A percentile compares a stretch with the other conserved stretches of the same genome.
phyloP scores from a whole-genome alignment of 2,113 vertebrate genomes.

The Pristiophorus japonicus region DNA sequence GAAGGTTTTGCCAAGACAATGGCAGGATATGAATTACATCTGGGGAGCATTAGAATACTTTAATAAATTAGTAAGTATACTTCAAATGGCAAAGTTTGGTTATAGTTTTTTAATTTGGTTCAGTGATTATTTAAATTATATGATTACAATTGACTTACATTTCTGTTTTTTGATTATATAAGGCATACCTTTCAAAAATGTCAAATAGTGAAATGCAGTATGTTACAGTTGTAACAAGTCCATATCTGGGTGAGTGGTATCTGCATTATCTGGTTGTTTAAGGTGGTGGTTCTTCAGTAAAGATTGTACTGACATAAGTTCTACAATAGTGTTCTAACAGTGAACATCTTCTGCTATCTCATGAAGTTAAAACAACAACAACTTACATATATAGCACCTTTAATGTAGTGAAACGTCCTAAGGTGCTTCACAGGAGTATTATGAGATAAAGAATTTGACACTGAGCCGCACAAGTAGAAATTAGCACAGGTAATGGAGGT shows the following conservation, averaged over 20 bases:
- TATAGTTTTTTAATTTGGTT: background rate
- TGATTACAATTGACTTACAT: background rate
- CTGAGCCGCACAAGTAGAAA: too few species aligned
- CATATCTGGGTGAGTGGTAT: background rate
- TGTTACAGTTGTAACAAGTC: background rate
- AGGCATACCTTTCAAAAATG: background rate
- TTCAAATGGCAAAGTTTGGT: background rate
- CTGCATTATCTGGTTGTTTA: background rate
- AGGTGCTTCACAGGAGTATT: too few species aligned
- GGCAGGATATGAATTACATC: conserved; percentile 22
- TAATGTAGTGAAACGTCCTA: too few species aligned
- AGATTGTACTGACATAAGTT: background rate
- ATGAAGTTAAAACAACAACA: too few species aligned
- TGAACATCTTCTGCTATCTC: background rate
- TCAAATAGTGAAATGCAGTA: background rate
- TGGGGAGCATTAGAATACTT: conserved; percentile 29
- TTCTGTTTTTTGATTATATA: background rate
- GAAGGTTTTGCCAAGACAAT: conserved; percentile 26
- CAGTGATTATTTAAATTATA: background rate
- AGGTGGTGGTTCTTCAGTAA: background rate
- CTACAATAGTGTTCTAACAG: background rate
- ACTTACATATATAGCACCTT: too few species aligned
- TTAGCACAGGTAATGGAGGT: too few species aligned
- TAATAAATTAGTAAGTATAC: conserved; percentile 26
- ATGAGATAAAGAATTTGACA: too few species aligned